Evolutionary conservation across 2,888 invertebrate species (phyloP).

Genomic region (Ophion costatus): DNA sequence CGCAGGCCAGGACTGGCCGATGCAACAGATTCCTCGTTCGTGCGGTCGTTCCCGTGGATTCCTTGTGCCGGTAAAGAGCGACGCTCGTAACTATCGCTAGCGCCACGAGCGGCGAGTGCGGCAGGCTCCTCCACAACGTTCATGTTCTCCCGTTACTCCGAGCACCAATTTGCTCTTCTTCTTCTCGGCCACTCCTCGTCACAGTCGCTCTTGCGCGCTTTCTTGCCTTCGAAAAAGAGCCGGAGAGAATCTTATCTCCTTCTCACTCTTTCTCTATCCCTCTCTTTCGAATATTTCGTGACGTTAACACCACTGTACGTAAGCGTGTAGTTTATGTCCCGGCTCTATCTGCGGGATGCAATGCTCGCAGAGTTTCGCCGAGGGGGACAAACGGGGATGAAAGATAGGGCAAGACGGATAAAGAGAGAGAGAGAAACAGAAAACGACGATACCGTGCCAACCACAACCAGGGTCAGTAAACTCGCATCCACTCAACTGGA

Average conservation of each 20-base stretch:
- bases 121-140: constrained; percentile 81
- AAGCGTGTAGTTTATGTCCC: constrained; percentile 38
- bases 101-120: constrained; percentile 70
- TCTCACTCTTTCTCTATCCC: constrained; percentile 36
- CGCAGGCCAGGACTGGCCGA: constrained; percentile 34
- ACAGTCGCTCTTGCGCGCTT: constrained; percentile 84
- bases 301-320: constrained; percentile 31
- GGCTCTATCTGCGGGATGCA: constrained; percentile 37
- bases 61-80: constrained; percentile 58
- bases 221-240: constrained; percentile 39
- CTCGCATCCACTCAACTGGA: constrained; percentile 66
- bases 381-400: constrained; percentile 42
- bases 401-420: constrained; percentile 20
- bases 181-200: constrained; percentile 85
- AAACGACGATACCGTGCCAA: constrained; percentile 54
- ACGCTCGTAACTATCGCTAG: constrained; percentile 50
- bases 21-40: constrained; percentile 28
- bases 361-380: constrained; percentile 44
- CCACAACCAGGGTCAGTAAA: constrained; percentile 70
- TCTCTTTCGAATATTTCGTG: constrained; percentile 18
- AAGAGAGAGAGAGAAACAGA: constrained; percentile 23
- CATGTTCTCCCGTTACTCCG: constrained; percentile 85
- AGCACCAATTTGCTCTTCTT: constrained; percentile 87
- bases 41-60: constrained; percentile 68
- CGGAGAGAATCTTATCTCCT: constrained; percentile 19